Conservation (phyloP, 2,797 vertebrate species). For the Petrocephalus sullivani region DNA sequence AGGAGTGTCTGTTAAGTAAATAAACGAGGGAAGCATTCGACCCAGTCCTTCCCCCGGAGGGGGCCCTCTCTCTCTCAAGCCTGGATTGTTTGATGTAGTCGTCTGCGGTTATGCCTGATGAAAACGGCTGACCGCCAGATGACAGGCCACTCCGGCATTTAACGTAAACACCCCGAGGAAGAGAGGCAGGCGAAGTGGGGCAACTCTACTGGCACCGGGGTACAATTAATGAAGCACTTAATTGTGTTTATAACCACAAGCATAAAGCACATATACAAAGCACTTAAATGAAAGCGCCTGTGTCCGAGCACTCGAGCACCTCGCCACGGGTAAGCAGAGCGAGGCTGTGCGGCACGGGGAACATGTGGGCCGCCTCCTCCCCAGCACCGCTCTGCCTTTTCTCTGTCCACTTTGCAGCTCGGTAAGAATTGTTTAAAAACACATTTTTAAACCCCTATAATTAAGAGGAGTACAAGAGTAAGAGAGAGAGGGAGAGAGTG, state of each 20-base stretch:
- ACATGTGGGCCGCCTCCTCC: neutral
- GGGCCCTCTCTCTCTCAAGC: slow-evolving; percentile 33
- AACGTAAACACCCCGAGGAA: neutral
- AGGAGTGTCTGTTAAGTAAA: slow-evolving; percentile 9
- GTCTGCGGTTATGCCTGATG: slow-evolving; percentile 65
- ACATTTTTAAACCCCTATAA: neutral
- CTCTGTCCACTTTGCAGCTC: neutral
- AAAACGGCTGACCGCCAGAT: slow-evolving; percentile 62
- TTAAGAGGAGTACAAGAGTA: neutral
- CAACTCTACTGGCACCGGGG: neutral
- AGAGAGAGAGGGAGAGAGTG: neutral
- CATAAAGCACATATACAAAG: slow-evolving; percentile 8
- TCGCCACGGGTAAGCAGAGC: neutral
- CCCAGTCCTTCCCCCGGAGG: neutral
- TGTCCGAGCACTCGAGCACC: neutral
- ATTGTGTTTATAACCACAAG: slow-evolving; percentile 16
- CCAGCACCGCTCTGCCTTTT: neutral
- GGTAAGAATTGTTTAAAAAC: neutral
- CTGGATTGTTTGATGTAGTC: slow-evolving; percentile 63
- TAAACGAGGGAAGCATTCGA: neutral
- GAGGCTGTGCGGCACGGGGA: neutral
- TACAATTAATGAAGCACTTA: slow-evolving; percentile 15
- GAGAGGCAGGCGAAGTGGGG: neutral
- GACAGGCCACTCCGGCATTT: slow-evolving; percentile 60
- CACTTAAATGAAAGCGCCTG: neutral